Conservation (phyloP, 2,797 vertebrate genomes). For the Pygocentrus nattereri region DNA sequence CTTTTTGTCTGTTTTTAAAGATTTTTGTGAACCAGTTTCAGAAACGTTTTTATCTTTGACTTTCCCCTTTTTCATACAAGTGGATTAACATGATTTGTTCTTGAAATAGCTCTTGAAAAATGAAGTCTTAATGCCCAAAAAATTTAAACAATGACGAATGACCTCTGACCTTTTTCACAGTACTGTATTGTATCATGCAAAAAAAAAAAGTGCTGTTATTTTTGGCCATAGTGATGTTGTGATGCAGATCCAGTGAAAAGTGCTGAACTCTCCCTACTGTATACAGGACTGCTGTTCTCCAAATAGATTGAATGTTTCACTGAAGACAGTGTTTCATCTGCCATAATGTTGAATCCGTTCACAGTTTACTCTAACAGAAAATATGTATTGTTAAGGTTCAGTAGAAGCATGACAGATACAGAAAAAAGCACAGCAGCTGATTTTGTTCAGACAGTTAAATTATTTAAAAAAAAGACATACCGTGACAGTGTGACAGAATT, state of each 20-base stretch:
- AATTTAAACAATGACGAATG: background rate
- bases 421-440: background rate
- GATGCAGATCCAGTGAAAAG: conserved; percentile 1
- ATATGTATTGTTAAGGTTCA: conserved; percentile 10
- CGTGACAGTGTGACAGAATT: background rate
- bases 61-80: too few species aligned
- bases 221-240: background rate
- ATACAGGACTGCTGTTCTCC: conserved; percentile 15
- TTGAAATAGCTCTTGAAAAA: too few species aligned
- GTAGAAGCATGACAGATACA: background rate
- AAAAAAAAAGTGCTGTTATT: conserved; percentile 1
- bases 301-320: background rate
- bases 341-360: conserved; percentile 5
- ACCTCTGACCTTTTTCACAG: too few species aligned
- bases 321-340: background rate
- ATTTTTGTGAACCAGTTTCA: too few species aligned
- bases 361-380: background rate
- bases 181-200: background rate
- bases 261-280: background rate
- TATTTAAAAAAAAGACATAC: background rate
- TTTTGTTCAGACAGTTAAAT: conserved; percentile 19
- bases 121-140: too few species aligned
- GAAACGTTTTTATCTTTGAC: too few species aligned
- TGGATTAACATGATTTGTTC: too few species aligned
- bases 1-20: too few species aligned